These are phyloP conservation scores for Ceraclea dissimilis DNA, from an alignment of 2,888 invertebrate genomes.

Conservation along the genomic window DNA sequence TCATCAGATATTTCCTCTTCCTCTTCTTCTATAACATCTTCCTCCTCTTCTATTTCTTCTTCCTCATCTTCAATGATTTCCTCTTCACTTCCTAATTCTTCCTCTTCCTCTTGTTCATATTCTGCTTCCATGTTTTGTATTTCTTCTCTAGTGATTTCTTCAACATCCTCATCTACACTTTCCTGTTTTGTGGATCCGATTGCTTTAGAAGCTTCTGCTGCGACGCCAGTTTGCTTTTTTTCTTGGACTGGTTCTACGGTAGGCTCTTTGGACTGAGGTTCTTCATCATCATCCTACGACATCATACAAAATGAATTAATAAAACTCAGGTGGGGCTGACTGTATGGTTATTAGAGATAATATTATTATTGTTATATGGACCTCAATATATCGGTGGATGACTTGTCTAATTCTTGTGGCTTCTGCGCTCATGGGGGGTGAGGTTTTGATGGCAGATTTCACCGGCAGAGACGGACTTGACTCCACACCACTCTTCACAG, in stretches of 20 bases:
- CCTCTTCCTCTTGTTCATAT: slow-evolving; percentile 9
- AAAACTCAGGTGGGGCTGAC: not conserved
- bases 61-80: slow-evolving; percentile 35
- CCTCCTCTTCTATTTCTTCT: slow-evolving; percentile 39
- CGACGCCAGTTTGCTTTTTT: slow-evolving; percentile 20
- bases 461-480: slow-evolving; percentile 4
- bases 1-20: slow-evolving; percentile 54
- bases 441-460: not conserved
- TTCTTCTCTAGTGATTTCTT: slow-evolving; percentile 41
- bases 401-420: slow-evolving; percentile 8
- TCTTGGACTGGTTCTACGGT: slow-evolving; percentile 24
- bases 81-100: slow-evolving; percentile 34
- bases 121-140: slow-evolving; percentile 10
- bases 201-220: slow-evolving; percentile 21
- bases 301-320: not conserved
- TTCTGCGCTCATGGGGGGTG: not conserved
- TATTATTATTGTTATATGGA: not conserved
- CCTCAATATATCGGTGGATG: slow-evolving; percentile 20
- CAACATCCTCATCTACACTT: slow-evolving; percentile 36
- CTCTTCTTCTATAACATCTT: slow-evolving; percentile 44
- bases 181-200: slow-evolving; percentile 8
- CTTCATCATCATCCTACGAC: slow-evolving; percentile 29
- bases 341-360: no score
- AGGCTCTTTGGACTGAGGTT: slow-evolving; percentile 10
- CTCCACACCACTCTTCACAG: slow-evolving; percentile 4